A percentile compares a stretch with the other conserved stretches of the same genome.
These are phyloP conservation scores for Eclectus roratus DNA, from an alignment of 2,113 vertebrate genomes.

Conservation along the genomic window DNA sequence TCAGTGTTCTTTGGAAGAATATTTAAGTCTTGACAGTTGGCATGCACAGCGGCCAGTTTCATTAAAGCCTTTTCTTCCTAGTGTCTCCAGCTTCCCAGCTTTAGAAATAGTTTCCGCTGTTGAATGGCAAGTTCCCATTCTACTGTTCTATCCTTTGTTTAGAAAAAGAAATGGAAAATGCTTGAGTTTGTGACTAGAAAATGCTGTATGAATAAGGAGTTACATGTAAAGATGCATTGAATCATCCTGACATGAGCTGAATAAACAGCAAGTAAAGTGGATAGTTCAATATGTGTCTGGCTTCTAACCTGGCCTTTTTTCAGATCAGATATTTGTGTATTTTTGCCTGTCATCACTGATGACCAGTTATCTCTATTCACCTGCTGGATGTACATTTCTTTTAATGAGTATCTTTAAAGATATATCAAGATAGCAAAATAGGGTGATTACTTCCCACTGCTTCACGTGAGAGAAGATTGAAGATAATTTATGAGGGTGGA, in stretches of 20 bases:
- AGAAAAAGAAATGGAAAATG: constrained; percentile 59
- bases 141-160: constrained; percentile 53
- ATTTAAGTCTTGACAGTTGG: constrained; percentile 51
- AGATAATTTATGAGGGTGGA: constrained; percentile 4
- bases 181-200: constrained; percentile 47
- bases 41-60: constrained; percentile 47
- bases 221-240: constrained; percentile 41
- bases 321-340: constrained; percentile 33
- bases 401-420: constrained; percentile 30
- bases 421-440: constrained; percentile 30
- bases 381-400: background rate
- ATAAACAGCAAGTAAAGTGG: constrained; percentile 23
- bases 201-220: constrained; percentile 42
- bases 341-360: constrained; percentile 26
- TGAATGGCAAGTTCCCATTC: constrained; percentile 66
- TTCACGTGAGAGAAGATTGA: background rate
- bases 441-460: constrained; percentile 26
- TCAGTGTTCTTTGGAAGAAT: constrained; percentile 42
- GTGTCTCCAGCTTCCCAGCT: constrained; percentile 64
- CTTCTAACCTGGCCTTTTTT: constrained; percentile 40
- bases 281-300: background rate
- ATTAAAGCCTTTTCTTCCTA: constrained; percentile 64
- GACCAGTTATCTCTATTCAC: constrained; percentile 49
- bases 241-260: constrained; percentile 53
- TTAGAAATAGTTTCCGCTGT: constrained; percentile 67